These are phyloP conservation scores for Papilio protenor DNA, from an alignment of 2,888 invertebrate species.

Conservation along the genomic window DNA sequence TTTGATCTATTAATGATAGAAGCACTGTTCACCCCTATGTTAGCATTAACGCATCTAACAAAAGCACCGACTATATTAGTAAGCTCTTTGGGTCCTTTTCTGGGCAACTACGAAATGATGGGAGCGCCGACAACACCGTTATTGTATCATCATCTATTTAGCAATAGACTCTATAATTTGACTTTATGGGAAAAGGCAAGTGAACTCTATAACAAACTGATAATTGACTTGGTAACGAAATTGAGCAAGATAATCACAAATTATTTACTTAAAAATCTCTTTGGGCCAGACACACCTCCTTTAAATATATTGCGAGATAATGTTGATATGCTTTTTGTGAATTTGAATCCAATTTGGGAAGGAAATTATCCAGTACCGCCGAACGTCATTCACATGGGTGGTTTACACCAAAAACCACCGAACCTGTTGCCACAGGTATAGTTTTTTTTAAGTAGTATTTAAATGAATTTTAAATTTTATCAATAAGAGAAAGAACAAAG, in stretches of 20 bases:
- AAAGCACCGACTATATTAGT: conserved; percentile 3
- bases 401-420: conserved; percentile 61
- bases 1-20: background rate
- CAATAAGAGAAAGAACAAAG: too few relatives aligned
- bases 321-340: conserved; percentile 66
- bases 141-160: background rate
- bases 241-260: background rate
- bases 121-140: background rate
- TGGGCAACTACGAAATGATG: background rate
- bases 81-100: background rate
- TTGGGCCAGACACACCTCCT: conserved; percentile 51
- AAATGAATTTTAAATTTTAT: too few relatives aligned
- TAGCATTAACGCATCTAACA: background rate
- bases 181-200: conserved; percentile 4
- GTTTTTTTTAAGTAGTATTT: too few relatives aligned
- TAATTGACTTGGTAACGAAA: conserved; percentile 45
- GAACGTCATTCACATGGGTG: conserved; percentile 65
- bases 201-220: background rate
- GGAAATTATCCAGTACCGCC: conserved; percentile 67
- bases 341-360: conserved; percentile 64
- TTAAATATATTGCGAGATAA: conserved; percentile 51
- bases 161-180: conserved; percentile 1
- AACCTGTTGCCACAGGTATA: conserved; percentile 68
- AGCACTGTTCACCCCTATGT: background rate
- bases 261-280: conserved; percentile 46